phyloP scores from a whole-genome alignment of 1,140 invertebrate species.

The Zaprionus vittiger region DNA sequence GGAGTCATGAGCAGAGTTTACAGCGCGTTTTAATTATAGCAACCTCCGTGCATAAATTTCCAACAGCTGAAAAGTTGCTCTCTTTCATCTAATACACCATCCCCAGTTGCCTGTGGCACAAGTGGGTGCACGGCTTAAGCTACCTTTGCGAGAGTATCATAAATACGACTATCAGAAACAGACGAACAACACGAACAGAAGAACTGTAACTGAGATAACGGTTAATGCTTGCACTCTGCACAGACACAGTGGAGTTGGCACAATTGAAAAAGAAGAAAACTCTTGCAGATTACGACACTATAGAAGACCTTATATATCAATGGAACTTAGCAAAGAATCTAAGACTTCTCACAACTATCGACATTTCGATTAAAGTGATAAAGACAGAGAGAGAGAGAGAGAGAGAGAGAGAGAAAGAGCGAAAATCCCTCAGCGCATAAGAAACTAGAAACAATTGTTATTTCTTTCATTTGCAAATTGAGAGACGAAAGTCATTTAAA shows the following conservation, averaged over 20 bases:
- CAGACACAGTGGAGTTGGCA: slow-evolving; percentile 13
- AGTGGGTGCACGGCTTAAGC: background rate
- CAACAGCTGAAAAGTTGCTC: background rate
- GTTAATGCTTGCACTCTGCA: slow-evolving; percentile 35
- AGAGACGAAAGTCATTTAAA: slow-evolving; percentile 53
- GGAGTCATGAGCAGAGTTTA: background rate
- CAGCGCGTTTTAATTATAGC: background rate
- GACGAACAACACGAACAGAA: slow-evolving; percentile 37
- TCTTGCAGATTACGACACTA: slow-evolving; percentile 1
- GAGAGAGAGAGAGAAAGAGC: background rate
- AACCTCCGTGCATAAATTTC: background rate
- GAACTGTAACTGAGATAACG: slow-evolving; percentile 59
- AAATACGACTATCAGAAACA: slow-evolving; percentile 65
- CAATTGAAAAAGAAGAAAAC: background rate
- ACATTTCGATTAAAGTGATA: too few relatives aligned
- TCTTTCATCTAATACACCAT: background rate
- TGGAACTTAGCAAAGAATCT: background rate
- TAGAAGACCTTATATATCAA: background rate
- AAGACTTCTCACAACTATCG: background rate
- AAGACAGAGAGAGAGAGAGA: background rate
- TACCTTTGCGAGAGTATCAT: slow-evolving; percentile 11
- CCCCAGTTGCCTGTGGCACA: background rate
- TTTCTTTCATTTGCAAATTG: slow-evolving; percentile 41
- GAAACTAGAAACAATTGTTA: slow-evolving; percentile 33
- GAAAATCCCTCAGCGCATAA: background rate